Percentiles rank a stretch among this genome's conserved stretches.
phyloP scores from a whole-genome alignment of 2,888 invertebrate species.

The Ischnus inquisitorius region DNA sequence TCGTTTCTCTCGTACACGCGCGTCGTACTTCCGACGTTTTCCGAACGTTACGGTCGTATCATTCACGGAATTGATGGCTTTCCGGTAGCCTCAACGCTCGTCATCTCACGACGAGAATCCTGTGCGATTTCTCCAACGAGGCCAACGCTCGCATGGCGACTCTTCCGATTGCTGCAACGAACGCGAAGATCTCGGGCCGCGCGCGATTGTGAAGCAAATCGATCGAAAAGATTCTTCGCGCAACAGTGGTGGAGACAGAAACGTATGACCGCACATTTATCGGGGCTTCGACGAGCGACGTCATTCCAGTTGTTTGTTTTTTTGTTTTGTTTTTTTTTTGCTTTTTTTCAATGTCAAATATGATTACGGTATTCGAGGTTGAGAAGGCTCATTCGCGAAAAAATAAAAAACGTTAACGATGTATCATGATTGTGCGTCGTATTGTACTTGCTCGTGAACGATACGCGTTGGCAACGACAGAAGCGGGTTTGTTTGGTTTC shows the following conservation, averaged over 20 bases:
- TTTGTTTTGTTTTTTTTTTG: conserved; percentile 9
- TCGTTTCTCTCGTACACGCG: not conserved
- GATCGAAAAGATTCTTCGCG: conserved; percentile 22
- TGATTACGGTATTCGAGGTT: no score
- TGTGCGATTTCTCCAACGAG: not conserved
- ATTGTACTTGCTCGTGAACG: not conserved
- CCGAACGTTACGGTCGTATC: not conserved
- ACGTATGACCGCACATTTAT: conserved; percentile 17
- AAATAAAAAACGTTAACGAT: not conserved
- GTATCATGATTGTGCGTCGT: not conserved
- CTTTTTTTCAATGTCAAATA: no score
- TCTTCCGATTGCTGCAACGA: no score
- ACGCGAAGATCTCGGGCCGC: not conserved
- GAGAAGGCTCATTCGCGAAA: no score
- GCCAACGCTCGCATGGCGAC: not conserved
- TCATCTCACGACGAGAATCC: conserved; percentile 77
- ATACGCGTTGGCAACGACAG: no score
- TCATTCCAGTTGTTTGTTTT: conserved; percentile 75
- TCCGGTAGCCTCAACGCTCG: conserved; percentile 81
- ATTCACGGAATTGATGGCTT: conserved; percentile 74
- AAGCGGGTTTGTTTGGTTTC: not conserved
- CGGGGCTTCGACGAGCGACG: conserved; percentile 66
- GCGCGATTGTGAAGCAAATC: conserved; percentile 33
- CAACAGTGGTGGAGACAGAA: not conserved
- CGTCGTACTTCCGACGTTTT: not conserved